Evolutionary conservation across 2,797 vertebrate genomes (phyloP).

Genomic region (Danio tinwini): DNA sequence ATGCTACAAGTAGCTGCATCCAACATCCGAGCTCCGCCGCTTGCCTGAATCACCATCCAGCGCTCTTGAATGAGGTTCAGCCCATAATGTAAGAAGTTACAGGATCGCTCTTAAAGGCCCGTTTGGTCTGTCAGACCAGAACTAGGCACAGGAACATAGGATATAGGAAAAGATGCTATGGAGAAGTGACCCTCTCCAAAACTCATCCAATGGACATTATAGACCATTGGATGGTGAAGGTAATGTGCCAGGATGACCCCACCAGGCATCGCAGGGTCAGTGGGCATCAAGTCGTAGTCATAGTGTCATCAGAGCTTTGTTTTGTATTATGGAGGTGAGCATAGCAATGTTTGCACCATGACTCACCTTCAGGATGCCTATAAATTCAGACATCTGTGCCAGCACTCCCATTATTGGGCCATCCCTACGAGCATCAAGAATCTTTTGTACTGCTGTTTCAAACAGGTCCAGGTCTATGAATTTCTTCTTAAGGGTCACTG

Average conservation of each 20-base stretch:
- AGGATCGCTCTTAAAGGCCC: slow-evolving; percentile 39
- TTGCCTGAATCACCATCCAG: slow-evolving; percentile 31
- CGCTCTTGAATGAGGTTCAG: slow-evolving; percentile 35
- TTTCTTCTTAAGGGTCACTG: slow-evolving; percentile 17
- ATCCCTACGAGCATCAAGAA: slow-evolving; percentile 20
- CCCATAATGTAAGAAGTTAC: slow-evolving; percentile 35
- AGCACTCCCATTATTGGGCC: neutral
- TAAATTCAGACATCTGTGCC: slow-evolving; percentile 15
- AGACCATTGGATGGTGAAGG: slow-evolving; percentile 47
- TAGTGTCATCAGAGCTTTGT: slow-evolving; percentile 30
- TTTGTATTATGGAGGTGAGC: slow-evolving; percentile 33
- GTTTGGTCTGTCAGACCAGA: slow-evolving; percentile 37
- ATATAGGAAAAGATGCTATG: slow-evolving; percentile 47
- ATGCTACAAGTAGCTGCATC: slow-evolving; percentile 39
- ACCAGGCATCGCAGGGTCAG: slow-evolving; percentile 45
- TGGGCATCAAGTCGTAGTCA: slow-evolving; percentile 48
- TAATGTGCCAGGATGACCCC: slow-evolving; percentile 46
- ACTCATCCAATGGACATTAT: slow-evolving; percentile 48
- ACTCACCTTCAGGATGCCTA: slow-evolving; percentile 10
- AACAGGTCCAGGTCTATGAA: slow-evolving; percentile 9
- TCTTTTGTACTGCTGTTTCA: neutral
- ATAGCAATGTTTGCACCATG: slow-evolving; percentile 30
- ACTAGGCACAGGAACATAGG: slow-evolving; percentile 38
- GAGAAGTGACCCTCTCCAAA: slow-evolving; percentile 45
- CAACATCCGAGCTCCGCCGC: slow-evolving; percentile 35